A percentile compares a stretch with the other conserved stretches of the same genome.
Evolutionary conservation across 1,140 invertebrate species (phyloP).

Genomic region (Tetramorium alpestre): DNA sequence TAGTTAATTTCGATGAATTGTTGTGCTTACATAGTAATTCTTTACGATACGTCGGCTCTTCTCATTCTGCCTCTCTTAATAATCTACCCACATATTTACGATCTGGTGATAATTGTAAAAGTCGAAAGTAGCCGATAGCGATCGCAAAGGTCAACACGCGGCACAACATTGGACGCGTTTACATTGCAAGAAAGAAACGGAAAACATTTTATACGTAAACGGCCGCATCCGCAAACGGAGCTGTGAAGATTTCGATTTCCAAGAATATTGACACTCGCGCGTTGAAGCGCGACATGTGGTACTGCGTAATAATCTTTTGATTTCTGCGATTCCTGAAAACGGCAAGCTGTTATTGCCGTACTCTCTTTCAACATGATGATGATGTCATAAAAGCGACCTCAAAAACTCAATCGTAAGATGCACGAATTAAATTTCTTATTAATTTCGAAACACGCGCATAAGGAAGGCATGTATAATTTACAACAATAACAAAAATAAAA

Average conservation of each 20-base stretch:
- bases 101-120: conserved; percentile 48
- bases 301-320: conserved; percentile 48
- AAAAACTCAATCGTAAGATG: conserved; percentile 14
- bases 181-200: conserved; percentile 26
- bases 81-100: conserved; percentile 46
- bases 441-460: background rate
- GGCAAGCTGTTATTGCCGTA: conserved; percentile 1
- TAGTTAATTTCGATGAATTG: background rate
- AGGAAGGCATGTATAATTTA: background rate
- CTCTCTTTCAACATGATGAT: conserved; percentile 33
- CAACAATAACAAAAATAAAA: background rate
- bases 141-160: conserved; percentile 51
- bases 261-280: conserved; percentile 29
- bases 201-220: conserved; percentile 41
- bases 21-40: background rate
- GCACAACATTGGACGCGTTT: conserved; percentile 20
- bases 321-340: conserved; percentile 48
- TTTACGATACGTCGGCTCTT: background rate
- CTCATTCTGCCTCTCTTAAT: conserved; percentile 25
- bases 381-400: conserved; percentile 28
- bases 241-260: conserved; percentile 43
- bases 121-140: conserved; percentile 60
- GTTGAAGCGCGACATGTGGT: background rate
- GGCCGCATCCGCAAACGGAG: background rate
- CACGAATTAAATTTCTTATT: background rate